Base-by-base conservation (phyloP, 2,797 vertebrate genomes). In the Rhabdophis nuchalis region DNA sequence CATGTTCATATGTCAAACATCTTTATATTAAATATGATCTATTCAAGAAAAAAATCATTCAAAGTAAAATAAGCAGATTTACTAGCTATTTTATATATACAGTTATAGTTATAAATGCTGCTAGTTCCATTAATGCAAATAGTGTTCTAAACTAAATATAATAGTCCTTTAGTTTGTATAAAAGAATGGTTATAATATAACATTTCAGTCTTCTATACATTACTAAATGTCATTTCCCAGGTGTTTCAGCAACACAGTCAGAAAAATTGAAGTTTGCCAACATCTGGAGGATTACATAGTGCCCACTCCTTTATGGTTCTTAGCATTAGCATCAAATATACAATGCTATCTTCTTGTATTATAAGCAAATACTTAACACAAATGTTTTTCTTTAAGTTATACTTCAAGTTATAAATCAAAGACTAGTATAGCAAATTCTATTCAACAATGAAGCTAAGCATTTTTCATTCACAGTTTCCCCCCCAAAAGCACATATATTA, bases 21-120 rank as follows among this genome's bases (percentile, higher is more conserved):
- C 72, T 82, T 46, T 82, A 46, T 82, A 82, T 95, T 96, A 97
- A 95, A 97, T 97, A 96, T 92, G 96, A 92, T 97, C 97, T 97
- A 36, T 90, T 97, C 94, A 95, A 96, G 97, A 96, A 97, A 98
- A 98, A 96, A 96, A 97, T 97, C 97, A 97, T 93, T 96, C 96
- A 95, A 96, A 95, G 93, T 92, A 95, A 93, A 89, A 95, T 96
- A 94, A 25, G 14, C 50, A 29, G 41, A 60, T 50, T 92, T 54
- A 12, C 85, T 90, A 56, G 25, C 68, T 87, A 88, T 90, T 46
- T 29, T 29, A 61, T 13, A 56, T 6, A 87, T 25, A 13, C 91
- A 18, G 32, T 8, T 0, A n/a, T 41, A 18, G 32, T 8, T 0
- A n/a, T 41, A 23, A 16, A 56, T 18, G 0, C 36, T 41, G 41